Evolutionary conservation across 2,888 invertebrate species (phyloP).

Genomic region (Eulithis prunata): DNA sequence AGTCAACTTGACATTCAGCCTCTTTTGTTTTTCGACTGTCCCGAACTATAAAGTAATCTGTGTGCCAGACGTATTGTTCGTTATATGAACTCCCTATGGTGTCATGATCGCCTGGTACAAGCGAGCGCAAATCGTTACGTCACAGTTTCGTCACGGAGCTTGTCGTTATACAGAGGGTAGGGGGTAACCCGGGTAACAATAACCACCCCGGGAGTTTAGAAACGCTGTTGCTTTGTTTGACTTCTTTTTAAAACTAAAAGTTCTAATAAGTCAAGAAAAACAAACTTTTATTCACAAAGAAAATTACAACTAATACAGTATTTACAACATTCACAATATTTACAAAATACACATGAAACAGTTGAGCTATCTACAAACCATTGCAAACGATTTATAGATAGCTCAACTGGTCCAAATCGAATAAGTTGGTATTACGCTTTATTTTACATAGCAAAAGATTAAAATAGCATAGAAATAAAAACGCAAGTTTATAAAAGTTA

Average conservation of each 20-base stretch:
- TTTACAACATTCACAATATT: no score
- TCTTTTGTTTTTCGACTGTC: background rate
- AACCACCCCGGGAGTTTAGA: slow-evolving; percentile 7
- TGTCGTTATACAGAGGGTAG: slow-evolving; percentile 21
- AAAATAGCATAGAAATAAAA: background rate
- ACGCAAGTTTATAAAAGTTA: background rate
- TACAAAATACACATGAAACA: no score
- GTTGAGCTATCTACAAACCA: no score
- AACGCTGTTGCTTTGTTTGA: background rate
- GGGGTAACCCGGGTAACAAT: background rate
- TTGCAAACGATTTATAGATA: no score
- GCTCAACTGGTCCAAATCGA: no score
- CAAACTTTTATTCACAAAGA: no score
- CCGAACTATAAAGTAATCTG: slow-evolving; percentile 9
- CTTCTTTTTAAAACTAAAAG: background rate
- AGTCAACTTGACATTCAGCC: background rate
- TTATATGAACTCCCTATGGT: slow-evolving; percentile 23
- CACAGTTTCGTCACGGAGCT: slow-evolving; percentile 37
- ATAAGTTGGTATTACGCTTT: no score
- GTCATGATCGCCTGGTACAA: slow-evolving; percentile 43
- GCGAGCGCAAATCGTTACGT: slow-evolving; percentile 42
- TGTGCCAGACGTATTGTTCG: slow-evolving; percentile 20
- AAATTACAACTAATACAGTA: no score
- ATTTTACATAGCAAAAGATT: no score
- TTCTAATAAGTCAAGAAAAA: no score